Base-by-base conservation (phyloP, 1,140 invertebrate species). In the Nasonia longicornis region DNA sequence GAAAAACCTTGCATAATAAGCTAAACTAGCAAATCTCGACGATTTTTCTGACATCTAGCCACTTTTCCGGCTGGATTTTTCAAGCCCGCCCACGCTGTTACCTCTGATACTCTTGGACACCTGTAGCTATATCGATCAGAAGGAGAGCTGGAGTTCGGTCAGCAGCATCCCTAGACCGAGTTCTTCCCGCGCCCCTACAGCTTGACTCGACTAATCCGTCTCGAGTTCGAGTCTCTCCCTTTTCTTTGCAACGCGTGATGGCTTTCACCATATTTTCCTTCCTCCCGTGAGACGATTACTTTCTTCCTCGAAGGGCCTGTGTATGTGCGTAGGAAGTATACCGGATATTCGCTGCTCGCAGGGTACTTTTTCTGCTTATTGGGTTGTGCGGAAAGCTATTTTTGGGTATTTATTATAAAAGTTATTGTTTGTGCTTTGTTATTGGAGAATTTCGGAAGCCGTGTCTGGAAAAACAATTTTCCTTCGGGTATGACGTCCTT, bases 121-220 rank as follows among this genome's bases (percentile, higher is more conserved):
- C 87, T 89, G 88, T 88, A 88, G 88, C 87, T 88, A 88, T 87
- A 89, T 89, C 78, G 87, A 88, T 88, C 84, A 84, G 52, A 20
- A 58, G 52, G 16, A 20, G 52, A n/a, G 84, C 35, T 77, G 52
- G 1, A 86, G 83, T 83, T 84, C 86, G 84, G 83, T 84, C 86
- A 86, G 85, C 84, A 85, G 84, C 16, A 58, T 80, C 80, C 84
- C 82, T 84, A 82, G 84, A 84, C 85, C 26, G 26, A n/a, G 52
- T 48, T 38, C 4, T 42, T 76, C 58, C 26, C 4, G 26, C 20
- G 26, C 20, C 42, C 22, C 70, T 72, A n/a, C 80, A 83, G 82
- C 77, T 82, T 26, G 26, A 67, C 22, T 86, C 66, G 69, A 74
- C 72, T 74, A 74, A 52, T 74, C 48, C 42, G 70, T 72, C 67